Conservation (phyloP, 2,113 vertebrate genomes). For the Indri indri region DNA sequence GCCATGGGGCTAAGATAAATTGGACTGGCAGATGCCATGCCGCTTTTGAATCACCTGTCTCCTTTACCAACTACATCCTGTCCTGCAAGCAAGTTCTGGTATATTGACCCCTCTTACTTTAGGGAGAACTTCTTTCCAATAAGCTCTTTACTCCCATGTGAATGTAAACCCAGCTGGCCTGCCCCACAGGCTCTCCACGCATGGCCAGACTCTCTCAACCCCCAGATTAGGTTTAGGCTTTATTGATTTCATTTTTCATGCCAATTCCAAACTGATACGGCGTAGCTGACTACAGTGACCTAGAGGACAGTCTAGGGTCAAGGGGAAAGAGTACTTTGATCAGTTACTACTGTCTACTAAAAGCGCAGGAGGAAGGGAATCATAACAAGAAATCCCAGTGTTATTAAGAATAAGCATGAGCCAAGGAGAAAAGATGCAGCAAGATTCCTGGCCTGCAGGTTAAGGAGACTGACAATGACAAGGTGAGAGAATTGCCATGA, state of each 20-base stretch:
- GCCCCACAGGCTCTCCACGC: not conserved
- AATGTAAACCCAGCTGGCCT: not conserved
- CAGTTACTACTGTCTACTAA: not conserved
- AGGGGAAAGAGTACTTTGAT: not conserved
- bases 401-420: not conserved
- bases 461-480: not conserved
- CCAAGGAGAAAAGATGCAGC: not conserved
- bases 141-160: not conserved
- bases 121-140: not conserved
- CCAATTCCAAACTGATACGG: not conserved
- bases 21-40: not conserved
- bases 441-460: not conserved
- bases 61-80: not conserved
- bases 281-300: not conserved
- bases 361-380: not conserved
- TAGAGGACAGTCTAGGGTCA: not conserved
- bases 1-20: not conserved
- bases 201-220: not conserved
- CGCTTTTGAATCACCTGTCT: not conserved
- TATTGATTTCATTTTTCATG: slow-evolving; percentile 10
- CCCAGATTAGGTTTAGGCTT: not conserved
- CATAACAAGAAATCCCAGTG: not conserved
- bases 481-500: not conserved
- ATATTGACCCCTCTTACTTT: not conserved
- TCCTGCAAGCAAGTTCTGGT: not conserved